phyloP scores from a whole-genome alignment of 1,140 invertebrate genomes.

The Elymnias hypermnestra region DNA sequence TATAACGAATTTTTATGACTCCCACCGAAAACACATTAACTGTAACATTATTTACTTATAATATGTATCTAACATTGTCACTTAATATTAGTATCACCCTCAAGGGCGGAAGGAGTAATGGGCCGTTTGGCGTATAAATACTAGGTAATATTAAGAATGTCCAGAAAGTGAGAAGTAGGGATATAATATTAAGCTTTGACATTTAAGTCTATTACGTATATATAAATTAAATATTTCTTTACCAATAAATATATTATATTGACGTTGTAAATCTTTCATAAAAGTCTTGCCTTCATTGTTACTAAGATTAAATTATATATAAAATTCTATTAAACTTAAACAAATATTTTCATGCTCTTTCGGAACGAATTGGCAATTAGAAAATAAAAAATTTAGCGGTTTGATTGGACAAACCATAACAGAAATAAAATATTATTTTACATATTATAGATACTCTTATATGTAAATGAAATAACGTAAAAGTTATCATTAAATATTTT shows the following conservation, averaged over 20 bases:
- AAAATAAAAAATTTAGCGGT: slow-evolving; percentile 12
- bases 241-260: too few relatives aligned
- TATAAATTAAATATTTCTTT: slow-evolving; percentile 24
- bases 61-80: too few relatives aligned
- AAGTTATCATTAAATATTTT: too few relatives aligned
- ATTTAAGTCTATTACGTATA: slow-evolving; percentile 20
- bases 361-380: slow-evolving; percentile 12
- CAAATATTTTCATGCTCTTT: too few relatives aligned
- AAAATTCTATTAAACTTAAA: slow-evolving; percentile 15
- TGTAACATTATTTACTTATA: too few relatives aligned
- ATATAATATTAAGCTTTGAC: slow-evolving; percentile 28
- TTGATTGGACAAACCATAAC: too few relatives aligned
- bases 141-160: slow-evolving; percentile 33
- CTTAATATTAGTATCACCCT: too few relatives aligned
- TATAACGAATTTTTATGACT: too few relatives aligned
- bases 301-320: slow-evolving; percentile 17
- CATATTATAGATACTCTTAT: too few relatives aligned
- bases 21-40: too few relatives aligned
- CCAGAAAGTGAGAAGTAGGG: slow-evolving; percentile 59
- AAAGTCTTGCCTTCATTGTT: slow-evolving; percentile 42
- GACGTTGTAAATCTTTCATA: slow-evolving; percentile 42
- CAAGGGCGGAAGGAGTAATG: neutral
- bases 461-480: too few relatives aligned
- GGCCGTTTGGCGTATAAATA: slow-evolving; percentile 1
- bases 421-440: too few relatives aligned